phyloP scores from a whole-genome alignment of 2,113 vertebrate genomes.

The Oceanodroma tethys region DNA sequence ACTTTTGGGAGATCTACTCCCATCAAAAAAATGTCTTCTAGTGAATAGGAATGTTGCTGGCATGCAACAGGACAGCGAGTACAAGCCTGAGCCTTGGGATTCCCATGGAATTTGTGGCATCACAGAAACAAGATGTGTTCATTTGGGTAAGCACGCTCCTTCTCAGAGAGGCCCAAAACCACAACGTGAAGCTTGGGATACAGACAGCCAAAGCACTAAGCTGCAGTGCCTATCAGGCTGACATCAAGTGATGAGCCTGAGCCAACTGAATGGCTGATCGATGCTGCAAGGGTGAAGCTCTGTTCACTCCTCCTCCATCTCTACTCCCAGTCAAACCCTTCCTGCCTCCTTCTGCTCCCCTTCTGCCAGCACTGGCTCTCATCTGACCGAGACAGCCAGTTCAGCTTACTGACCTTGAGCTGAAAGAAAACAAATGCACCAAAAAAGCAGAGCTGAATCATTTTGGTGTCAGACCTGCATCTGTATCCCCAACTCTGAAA shows the following conservation, averaged over 20 bases:
- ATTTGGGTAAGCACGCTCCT: not conserved
- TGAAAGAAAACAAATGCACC: not conserved
- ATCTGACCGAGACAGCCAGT: not conserved
- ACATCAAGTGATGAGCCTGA: not conserved
- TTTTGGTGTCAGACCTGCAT: not conserved
- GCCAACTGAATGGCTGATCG: not conserved
- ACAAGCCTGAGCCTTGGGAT: not conserved
- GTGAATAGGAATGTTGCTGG: not conserved
- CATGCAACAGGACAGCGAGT: accelerated
- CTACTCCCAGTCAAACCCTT: not conserved
- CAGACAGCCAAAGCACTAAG: not conserved
- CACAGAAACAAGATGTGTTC: not conserved
- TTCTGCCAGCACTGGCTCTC: not conserved
- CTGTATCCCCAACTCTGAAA: not conserved
- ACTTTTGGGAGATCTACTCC: not conserved
- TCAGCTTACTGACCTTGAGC: not conserved
- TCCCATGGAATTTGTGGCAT: not conserved
- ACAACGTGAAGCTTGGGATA: not conserved
- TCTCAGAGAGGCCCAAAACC: not conserved
- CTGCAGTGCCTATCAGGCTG: not conserved
- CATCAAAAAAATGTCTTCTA: not conserved
- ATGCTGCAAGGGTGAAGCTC: not conserved
- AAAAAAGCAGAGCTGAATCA: not conserved
- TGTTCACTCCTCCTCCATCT: not conserved
- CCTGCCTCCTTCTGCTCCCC: not conserved